phyloP scores from a whole-genome alignment of 2,113 vertebrate species.

The Myanophis thanlyinensis region DNA sequence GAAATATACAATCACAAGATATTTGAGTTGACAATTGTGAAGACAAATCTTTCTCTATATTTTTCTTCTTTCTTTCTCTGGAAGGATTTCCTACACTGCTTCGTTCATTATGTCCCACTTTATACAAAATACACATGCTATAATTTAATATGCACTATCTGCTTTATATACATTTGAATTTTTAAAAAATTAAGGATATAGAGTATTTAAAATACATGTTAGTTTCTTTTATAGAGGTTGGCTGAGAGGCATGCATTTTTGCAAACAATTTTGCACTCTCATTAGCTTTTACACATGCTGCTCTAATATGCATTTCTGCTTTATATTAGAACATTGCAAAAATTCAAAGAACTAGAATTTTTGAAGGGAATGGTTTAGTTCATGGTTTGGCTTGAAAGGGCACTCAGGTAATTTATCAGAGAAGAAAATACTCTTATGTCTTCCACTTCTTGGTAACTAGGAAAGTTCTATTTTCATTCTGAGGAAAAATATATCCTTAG shows the following conservation, averaged over 20 bases:
- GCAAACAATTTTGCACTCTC: neutral
- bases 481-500: neutral
- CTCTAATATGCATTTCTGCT: neutral
- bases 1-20: neutral
- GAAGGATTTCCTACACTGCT: neutral
- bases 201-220: neutral
- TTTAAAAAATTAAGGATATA: neutral
- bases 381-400: neutral
- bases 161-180: neutral
- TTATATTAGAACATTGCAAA: neutral
- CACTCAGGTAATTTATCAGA: neutral
- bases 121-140: neutral
- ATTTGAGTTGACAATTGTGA: neutral
- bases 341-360: neutral
- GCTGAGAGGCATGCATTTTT: neutral
- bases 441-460: neutral
- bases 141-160: neutral
- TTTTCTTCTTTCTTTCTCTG: neutral
- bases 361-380: neutral
- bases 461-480: neutral
- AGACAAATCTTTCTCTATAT: neutral
- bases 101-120: neutral
- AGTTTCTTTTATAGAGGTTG: neutral
- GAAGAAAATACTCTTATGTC: neutral
- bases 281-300: neutral